phyloP scores from a whole-genome alignment of 2,113 vertebrate species.

The Heterotis niloticus region DNA sequence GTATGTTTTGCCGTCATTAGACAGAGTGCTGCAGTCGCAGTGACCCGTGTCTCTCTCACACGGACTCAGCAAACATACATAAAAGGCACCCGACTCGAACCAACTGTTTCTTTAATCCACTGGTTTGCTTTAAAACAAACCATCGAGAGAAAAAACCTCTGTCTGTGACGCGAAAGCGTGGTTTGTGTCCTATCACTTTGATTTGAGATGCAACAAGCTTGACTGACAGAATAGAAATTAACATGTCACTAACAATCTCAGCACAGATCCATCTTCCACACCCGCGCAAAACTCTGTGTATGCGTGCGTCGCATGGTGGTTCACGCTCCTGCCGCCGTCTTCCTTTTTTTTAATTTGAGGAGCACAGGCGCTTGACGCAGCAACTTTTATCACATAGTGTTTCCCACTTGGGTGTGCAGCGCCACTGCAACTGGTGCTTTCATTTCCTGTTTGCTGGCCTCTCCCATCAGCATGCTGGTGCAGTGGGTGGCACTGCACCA shows the following conservation, averaged over 20 bases:
- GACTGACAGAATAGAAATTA: slow-evolving; percentile 74
- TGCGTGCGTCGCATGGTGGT: slow-evolving; percentile 34
- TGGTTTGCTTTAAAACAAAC: slow-evolving; percentile 3
- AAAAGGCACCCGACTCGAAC: not conserved
- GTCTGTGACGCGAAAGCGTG: slow-evolving; percentile 39
- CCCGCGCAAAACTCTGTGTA: slow-evolving; percentile 33
- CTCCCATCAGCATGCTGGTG: too few species aligned
- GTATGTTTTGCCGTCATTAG: not conserved
- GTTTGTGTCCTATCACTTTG: slow-evolving; percentile 54
- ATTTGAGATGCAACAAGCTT: slow-evolving; percentile 56
- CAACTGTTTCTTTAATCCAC: not conserved
- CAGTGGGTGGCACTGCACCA: too few species aligned
- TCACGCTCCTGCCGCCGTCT: not conserved
- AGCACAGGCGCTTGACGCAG: slow-evolving; percentile 57
- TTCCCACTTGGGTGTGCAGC: slow-evolving; percentile 38
- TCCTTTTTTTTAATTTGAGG: slow-evolving; percentile 50
- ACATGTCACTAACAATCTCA: slow-evolving; percentile 73
- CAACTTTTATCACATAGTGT: slow-evolving; percentile 48
- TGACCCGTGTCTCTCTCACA: not conserved
- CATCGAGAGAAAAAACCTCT: slow-evolving; percentile 4
- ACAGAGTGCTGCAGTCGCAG: not conserved
- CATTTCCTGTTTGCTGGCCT: too few species aligned
- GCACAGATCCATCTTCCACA: slow-evolving; percentile 66
- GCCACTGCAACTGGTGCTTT: slow-evolving; percentile 15
- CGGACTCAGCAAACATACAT: not conserved